Evolutionary conservation across 1,140 invertebrate species (phyloP), one percentile per base, ranked within the genome.

Genomic region (Bombus cullumanus): DNA sequence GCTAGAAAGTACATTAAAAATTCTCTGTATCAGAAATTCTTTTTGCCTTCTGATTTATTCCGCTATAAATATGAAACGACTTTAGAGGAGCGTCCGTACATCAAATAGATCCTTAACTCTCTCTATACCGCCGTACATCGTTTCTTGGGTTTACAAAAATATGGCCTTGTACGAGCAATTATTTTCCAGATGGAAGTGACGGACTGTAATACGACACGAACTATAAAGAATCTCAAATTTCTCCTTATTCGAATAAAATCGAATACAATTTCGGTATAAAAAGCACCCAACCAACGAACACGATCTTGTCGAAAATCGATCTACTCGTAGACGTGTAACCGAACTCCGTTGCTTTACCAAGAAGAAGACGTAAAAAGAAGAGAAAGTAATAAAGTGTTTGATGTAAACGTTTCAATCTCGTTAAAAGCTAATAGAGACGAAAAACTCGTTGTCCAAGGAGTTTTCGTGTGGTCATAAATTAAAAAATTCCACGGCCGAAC

Each of bases 341-440:
- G 6, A 34, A 15, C 6, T 37, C 8, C 15, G 6, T 41, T 28
- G 25, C 9, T 5, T 37, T 1, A n/a, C 1, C 15, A 31, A 15
- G 15, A n/a, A 18, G 13, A 41, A 15, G 15, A 53, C 18, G 3
- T 73, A 83, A 47, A 76, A 68, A 39, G 0, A 22, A 22, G 15
- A 12, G 41, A 34, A 34, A 13, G 81, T 10, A 68, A 47, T 83
- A 83, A 76, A 83, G 12, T 28, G n/a, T 5, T 9, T 9, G 18
- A 37, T 18, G 31, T 22, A 28, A 31, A n/a, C 43, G 12, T 25
- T 77, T 41, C 41, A 77, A 77, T 69, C 34, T 41, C 43, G 62
- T 77, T 77, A 83, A 57, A 57, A 57, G 41, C 37, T 66, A 68
- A 66, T 28, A 76, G 37, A 76, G 71, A n/a, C 59, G n/a, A 22